Conservation (phyloP, 2,113 vertebrate species). For the Oncorhynchus mykiss region DNA sequence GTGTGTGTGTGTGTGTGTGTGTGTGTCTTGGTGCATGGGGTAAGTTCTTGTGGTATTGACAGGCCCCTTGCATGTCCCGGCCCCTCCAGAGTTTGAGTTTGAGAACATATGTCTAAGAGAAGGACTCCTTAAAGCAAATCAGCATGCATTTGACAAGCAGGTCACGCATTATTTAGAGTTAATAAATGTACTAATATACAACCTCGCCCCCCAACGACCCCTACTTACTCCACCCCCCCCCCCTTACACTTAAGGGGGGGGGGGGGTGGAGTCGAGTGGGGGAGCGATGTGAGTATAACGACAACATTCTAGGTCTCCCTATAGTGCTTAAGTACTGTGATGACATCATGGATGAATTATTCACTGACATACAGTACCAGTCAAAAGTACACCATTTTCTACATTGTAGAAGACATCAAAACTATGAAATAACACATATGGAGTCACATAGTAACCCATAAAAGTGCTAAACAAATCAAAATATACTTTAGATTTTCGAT, state of each 20-base stretch:
- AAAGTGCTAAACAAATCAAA: too few species aligned
- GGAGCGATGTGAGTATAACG: neutral
- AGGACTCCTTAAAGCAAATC: constrained; percentile 76
- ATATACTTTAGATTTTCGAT: too few species aligned
- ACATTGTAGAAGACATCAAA: too few species aligned
- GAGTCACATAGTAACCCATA: too few species aligned
- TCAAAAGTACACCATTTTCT: too few species aligned
- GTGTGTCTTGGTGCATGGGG: constrained; percentile 4
- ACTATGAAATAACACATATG: too few species aligned
- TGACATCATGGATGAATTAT: constrained; percentile 37
- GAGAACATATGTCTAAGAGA: constrained; percentile 77
- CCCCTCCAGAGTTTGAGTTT: constrained; percentile 72
- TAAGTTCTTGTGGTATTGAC: constrained; percentile 65
- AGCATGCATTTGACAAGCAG: constrained; percentile 75
- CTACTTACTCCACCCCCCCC: neutral
- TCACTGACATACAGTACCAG: constrained; percentile 21
- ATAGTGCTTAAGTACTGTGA: neutral
- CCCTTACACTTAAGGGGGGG: too few species aligned
- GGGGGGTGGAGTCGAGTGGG: too few species aligned
- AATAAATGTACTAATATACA: constrained; percentile 69
- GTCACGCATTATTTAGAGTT: constrained; percentile 78
- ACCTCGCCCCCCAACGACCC: constrained; percentile 24
- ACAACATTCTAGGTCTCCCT: constrained; percentile 10
- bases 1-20: constrained; percentile 20
- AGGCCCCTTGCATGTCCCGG: constrained; percentile 62